Percentiles rank a stretch among this genome's conserved stretches.
phyloP scores from a whole-genome alignment of 1,140 invertebrate species.

The Drosophila busckii region DNA sequence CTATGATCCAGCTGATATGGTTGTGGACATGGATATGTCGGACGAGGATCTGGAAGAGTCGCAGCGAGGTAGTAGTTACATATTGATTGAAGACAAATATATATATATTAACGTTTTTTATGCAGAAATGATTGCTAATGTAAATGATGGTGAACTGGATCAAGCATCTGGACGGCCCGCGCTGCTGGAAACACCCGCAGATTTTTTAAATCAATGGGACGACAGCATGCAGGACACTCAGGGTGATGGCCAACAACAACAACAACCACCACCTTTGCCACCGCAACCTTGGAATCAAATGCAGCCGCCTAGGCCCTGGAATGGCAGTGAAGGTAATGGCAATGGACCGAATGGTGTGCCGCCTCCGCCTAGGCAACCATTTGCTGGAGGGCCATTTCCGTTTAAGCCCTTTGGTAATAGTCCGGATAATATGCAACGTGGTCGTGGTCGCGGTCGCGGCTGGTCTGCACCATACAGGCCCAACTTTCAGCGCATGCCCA shows the following conservation, averaged over 20 bases:
- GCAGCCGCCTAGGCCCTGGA: constrained; percentile 48
- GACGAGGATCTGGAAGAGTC: constrained; percentile 82
- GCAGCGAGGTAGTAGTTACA: constrained; percentile 50
- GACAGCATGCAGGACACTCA: constrained; percentile 48
- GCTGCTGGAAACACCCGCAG: constrained; percentile 62
- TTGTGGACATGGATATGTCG: constrained; percentile 87
- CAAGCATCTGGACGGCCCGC: constrained; percentile 55
- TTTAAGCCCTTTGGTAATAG: constrained; percentile 53
- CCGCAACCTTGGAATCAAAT: constrained; percentile 57
- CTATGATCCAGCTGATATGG: constrained; percentile 80
- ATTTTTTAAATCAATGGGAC: constrained; percentile 63
- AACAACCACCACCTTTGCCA: constrained; percentile 20
- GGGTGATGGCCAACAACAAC: constrained; percentile 39
- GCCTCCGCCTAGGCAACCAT: constrained; percentile 58
- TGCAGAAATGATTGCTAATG: constrained; percentile 45
- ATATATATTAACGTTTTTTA: constrained; percentile 12
- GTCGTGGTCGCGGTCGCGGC: constrained; percentile 52
- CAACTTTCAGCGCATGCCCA: constrained; percentile 56
- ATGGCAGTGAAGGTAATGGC: constrained; percentile 28
- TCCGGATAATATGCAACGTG: constrained; percentile 51
- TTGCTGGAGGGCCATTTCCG: constrained; percentile 31
- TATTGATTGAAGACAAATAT: not conserved
- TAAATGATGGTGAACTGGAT: constrained; percentile 36
- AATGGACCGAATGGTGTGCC: constrained; percentile 39
- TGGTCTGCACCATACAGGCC: constrained; percentile 60